These are phyloP conservation scores for Scatophagus argus DNA, from an alignment of 2,113 vertebrate species.

Conservation along the genomic window DNA sequence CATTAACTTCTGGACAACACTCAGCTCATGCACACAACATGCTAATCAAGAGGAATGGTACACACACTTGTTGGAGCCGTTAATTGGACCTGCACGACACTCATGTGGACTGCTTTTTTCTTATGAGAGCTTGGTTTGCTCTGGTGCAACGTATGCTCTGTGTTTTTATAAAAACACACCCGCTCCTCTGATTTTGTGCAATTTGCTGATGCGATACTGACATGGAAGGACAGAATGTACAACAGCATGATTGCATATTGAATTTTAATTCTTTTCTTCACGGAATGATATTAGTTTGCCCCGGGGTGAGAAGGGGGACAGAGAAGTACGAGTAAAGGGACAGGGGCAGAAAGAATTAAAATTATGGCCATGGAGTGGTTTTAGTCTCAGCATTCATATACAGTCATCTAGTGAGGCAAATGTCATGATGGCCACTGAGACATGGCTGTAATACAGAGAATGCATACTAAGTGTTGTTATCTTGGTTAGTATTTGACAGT, in stretches of 20 bases:
- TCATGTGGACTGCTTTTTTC: not conserved
- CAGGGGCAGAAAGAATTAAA: slow-evolving; percentile 70
- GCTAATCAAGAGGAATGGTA: slow-evolving; percentile 90
- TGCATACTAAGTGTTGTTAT: slow-evolving; percentile 52
- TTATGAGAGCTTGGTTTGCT: not conserved
- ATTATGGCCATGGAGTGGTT: slow-evolving; percentile 66
- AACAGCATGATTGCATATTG: slow-evolving; percentile 65
- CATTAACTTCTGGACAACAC: slow-evolving; percentile 42
- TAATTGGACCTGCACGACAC: slow-evolving; percentile 19
- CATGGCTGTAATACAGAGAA: slow-evolving; percentile 52
- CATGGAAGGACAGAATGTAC: slow-evolving; percentile 70
- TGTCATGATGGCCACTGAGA: slow-evolving; percentile 68
- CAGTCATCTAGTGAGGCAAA: slow-evolving; percentile 65
- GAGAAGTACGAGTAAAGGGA: slow-evolving; percentile 52
- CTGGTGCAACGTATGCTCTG: not conserved
- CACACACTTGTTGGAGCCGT: slow-evolving; percentile 67
- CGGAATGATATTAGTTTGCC: slow-evolving; percentile 34
- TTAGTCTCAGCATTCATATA: slow-evolving; percentile 62
- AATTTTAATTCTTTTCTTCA: slow-evolving; percentile 75
- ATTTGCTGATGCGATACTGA: slow-evolving; percentile 59
- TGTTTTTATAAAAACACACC: slow-evolving; percentile 30
- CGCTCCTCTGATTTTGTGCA: slow-evolving; percentile 27
- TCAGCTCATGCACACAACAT: slow-evolving; percentile 60
- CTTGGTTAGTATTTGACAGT: slow-evolving; percentile 74
- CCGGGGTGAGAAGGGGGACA: slow-evolving; percentile 56